Percentiles rank a stretch among this genome's conserved stretches.
Evolutionary conservation across 2,113 vertebrate species (phyloP).

Genomic region (Enhydra lutris): DNA sequence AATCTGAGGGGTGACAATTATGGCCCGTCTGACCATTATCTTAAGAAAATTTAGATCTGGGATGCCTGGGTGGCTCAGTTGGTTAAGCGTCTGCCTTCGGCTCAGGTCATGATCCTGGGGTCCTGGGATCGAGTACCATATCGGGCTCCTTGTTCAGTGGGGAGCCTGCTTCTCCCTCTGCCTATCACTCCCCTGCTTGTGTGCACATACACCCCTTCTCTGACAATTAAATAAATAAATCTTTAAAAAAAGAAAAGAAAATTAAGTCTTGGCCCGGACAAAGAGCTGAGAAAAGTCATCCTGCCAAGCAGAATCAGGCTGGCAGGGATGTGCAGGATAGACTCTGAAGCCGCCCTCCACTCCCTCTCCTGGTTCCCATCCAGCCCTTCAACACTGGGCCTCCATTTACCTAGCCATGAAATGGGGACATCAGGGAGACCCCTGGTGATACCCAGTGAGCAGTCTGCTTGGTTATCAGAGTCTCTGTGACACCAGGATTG

Average conservation of each 20-base stretch:
- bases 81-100: background rate
- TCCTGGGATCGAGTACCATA: no score
- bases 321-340: background rate
- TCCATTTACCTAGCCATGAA: background rate
- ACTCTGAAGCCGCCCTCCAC: background rate
- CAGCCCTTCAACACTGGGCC: background rate
- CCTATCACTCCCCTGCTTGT: background rate
- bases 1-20: accelerated
- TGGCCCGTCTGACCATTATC: background rate
- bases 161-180: background rate
- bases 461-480: background rate
- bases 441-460: background rate
- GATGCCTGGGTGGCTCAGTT: background rate
- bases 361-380: background rate
- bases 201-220: background rate
- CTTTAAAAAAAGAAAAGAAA: background rate
- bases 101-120: no score
- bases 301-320: background rate
- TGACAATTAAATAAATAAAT: background rate
- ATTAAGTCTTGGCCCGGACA: background rate
- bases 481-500: background rate
- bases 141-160: background rate
- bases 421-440: background rate
- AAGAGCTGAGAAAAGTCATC: background rate
- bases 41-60: background rate